These are phyloP conservation scores for Lasioglossum morio DNA, from an alignment of 2,888 invertebrate species.

Conservation along the genomic window DNA sequence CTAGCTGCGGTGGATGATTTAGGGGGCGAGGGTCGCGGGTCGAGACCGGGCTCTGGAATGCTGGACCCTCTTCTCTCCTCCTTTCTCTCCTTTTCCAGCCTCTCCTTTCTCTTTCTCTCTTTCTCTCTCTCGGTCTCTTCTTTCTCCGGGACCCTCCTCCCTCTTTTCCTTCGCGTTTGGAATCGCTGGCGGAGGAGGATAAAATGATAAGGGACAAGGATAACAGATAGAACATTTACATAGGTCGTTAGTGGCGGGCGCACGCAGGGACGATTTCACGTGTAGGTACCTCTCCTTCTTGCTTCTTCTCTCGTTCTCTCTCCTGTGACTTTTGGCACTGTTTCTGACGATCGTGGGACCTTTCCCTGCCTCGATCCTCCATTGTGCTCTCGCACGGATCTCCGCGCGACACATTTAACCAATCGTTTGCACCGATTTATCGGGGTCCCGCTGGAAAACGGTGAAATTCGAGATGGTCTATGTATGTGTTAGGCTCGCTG, in stretches of 20 bases:
- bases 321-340: conserved; percentile 48
- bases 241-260: conserved; percentile 81
- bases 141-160: conserved; percentile 35
- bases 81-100: conserved; percentile 12
- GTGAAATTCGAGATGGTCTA: not conserved
- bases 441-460: not conserved
- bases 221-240: conserved; percentile 82
- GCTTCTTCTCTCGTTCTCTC: not conserved
- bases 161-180: conserved; percentile 59
- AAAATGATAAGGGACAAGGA: conserved; percentile 83
- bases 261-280: conserved; percentile 63
- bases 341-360: conserved; percentile 60
- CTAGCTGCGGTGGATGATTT: conserved; percentile 84
- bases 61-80: conserved; percentile 70
- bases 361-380: conserved; percentile 23
- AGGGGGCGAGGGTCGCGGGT: conserved; percentile 85
- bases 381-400: conserved; percentile 38
- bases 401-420: not conserved
- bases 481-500: not conserved
- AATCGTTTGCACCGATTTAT: not conserved
- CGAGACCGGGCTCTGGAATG: conserved; percentile 83
- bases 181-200: conserved; percentile 71
- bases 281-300: not conserved
- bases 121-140: too few relatives aligned
- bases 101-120: conserved; percentile 16